Evolutionary conservation across 2,797 vertebrate species (phyloP).

Genomic region (Hydrocynus forskahlii): DNA sequence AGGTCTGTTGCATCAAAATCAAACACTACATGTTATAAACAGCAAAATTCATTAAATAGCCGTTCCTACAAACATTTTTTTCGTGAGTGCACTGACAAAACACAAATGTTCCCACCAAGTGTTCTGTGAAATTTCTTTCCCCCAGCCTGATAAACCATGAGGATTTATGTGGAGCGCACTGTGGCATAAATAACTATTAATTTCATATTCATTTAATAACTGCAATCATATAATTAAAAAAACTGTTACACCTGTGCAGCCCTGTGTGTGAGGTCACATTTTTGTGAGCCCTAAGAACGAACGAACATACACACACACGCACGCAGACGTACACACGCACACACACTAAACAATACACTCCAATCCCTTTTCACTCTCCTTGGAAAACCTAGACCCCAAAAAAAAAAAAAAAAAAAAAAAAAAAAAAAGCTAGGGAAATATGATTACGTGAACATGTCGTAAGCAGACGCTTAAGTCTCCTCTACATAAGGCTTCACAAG

Average conservation of each 20-base stretch:
- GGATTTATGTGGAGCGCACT: background rate
- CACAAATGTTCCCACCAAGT: conserved; percentile 19
- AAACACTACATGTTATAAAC: background rate
- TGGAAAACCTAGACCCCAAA: conserved; percentile 60
- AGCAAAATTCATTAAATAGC: background rate
- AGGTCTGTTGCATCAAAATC: conserved; percentile 1
- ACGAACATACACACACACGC: conserved; percentile 3
- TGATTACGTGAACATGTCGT: conserved; percentile 64
- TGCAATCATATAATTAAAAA: conserved; percentile 16
- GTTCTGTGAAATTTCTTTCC: background rate
- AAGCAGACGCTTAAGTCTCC: conserved; percentile 73
- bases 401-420: conserved; percentile 27
- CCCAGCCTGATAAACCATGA: conserved; percentile 6
- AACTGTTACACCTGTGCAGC: conserved; percentile 32
- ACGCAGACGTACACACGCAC: conserved; percentile 14
- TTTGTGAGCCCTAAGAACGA: conserved; percentile 24
- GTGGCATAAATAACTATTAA: conserved; percentile 19
- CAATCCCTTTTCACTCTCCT: conserved; percentile 72
- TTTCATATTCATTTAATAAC: conserved; percentile 18
- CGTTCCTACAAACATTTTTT: background rate
- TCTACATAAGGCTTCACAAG: conserved; percentile 73
- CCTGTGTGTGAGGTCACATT: conserved; percentile 36
- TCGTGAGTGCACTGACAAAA: conserved; percentile 15
- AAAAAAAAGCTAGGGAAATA: conserved; percentile 59
- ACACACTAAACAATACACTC: conserved; percentile 45